Conservation (phyloP, 2,888 invertebrate species). For the Caradrina clavipalpis region DNA sequence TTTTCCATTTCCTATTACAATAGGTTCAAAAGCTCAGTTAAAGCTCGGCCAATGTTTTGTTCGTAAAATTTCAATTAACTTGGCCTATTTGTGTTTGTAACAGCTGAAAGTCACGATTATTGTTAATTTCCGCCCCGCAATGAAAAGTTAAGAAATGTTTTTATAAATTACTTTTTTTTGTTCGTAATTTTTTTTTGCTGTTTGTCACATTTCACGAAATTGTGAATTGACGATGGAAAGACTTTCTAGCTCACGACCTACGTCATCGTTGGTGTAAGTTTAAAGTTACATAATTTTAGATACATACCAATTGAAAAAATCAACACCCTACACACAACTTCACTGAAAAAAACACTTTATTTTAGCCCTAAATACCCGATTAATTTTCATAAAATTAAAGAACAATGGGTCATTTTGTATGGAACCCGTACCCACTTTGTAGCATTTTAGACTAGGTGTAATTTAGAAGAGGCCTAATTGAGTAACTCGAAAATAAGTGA, state of each 20-base stretch:
- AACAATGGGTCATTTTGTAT: too few species aligned
- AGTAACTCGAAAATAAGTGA: too few species aligned
- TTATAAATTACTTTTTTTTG: background rate
- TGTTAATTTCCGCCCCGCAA: conserved; percentile 3
- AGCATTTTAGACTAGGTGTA: too few species aligned
- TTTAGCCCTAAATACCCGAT: too few species aligned
- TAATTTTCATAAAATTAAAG: too few species aligned
- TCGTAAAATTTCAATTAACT: conserved; percentile 17
- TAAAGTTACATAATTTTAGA: background rate
- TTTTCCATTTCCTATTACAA: conserved; percentile 41
- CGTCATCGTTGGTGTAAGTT: background rate
- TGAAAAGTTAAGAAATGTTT: conserved; percentile 1
- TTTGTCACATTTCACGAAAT: background rate
- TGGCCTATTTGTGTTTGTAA: conserved; percentile 4
- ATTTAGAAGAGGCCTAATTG: too few species aligned
- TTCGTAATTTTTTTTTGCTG: background rate
- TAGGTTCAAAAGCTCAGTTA: conserved; percentile 31
- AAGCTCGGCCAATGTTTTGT: conserved; percentile 29
- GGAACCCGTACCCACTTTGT: too few species aligned
- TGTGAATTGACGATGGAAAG: too few species aligned
- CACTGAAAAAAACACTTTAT: too few species aligned
- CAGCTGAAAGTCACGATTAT: conserved; percentile 5
- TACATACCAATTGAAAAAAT: too few species aligned
- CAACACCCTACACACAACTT: too few species aligned
- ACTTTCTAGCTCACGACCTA: background rate